A percentile compares a stretch with the other conserved stretches of the same genome.
phyloP scores from a whole-genome alignment of 2,113 vertebrate genomes.

The Dinomys branickii region DNA sequence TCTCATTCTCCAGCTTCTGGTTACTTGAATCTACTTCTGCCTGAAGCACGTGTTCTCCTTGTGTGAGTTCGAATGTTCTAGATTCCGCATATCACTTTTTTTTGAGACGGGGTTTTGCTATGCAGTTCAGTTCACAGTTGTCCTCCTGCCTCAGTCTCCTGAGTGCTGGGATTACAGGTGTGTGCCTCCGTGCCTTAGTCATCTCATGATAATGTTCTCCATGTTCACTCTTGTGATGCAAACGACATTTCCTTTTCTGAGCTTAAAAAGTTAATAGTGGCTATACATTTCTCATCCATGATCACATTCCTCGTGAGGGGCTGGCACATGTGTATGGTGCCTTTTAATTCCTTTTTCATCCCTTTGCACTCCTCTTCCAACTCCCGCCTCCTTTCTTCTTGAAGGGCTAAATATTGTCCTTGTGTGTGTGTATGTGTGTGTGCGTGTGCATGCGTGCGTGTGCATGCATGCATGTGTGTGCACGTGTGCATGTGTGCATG shows the following conservation, averaged over 20 bases:
- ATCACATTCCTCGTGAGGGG: not conserved
- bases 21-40: not conserved
- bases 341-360: not conserved
- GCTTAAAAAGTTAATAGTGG: not conserved
- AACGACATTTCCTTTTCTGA: not conserved
- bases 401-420: not conserved
- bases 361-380: not conserved
- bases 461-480: not conserved
- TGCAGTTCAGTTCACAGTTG: too few relatives aligned
- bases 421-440: not conserved
- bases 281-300: not conserved
- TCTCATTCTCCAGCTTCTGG: not conserved
- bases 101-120: too few relatives aligned
- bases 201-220: not conserved
- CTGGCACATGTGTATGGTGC: not conserved
- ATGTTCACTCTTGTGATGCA: not conserved
- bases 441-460: too few relatives aligned
- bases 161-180: too few relatives aligned
- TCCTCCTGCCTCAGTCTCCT: too few relatives aligned
- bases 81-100: not conserved
- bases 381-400: not conserved
- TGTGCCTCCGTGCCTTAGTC: not conserved
- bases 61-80: not conserved
- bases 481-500: too few relatives aligned
- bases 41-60: not conserved